phyloP scores from a whole-genome alignment of 2,113 vertebrate species.

The Tragelaphus buxtoni region DNA sequence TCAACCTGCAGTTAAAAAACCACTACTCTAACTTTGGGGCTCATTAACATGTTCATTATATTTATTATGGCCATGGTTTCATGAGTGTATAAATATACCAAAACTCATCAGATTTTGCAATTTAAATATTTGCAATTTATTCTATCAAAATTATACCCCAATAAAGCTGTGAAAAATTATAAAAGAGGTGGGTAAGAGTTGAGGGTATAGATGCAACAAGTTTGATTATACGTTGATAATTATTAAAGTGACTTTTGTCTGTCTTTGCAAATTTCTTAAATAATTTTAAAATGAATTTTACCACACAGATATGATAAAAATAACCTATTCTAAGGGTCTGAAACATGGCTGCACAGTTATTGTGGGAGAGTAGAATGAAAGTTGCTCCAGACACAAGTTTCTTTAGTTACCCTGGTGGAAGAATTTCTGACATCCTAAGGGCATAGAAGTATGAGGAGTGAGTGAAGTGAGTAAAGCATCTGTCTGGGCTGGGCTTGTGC shows the following conservation, averaged over 20 bases:
- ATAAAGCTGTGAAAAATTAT: neutral
- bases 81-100: neutral
- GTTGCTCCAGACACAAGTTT: neutral
- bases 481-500: neutral
- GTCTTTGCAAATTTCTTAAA: neutral
- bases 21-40: neutral
- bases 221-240: neutral
- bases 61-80: neutral
- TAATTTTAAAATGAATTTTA: slow-evolving; percentile 4
- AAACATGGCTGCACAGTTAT: neutral
- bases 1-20: neutral
- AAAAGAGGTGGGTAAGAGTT: neutral
- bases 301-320: neutral
- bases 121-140: neutral
- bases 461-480: neutral
- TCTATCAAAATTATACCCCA: neutral
- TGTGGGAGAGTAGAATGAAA: neutral
- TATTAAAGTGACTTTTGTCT: neutral
- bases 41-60: neutral
- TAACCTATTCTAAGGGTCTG: neutral
- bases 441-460: neutral
- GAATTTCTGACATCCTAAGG: neutral
- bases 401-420: neutral
- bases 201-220: neutral
- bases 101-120: neutral